Base-by-base conservation (phyloP, 2,113 vertebrate genomes). In the Archilochus colubris region DNA sequence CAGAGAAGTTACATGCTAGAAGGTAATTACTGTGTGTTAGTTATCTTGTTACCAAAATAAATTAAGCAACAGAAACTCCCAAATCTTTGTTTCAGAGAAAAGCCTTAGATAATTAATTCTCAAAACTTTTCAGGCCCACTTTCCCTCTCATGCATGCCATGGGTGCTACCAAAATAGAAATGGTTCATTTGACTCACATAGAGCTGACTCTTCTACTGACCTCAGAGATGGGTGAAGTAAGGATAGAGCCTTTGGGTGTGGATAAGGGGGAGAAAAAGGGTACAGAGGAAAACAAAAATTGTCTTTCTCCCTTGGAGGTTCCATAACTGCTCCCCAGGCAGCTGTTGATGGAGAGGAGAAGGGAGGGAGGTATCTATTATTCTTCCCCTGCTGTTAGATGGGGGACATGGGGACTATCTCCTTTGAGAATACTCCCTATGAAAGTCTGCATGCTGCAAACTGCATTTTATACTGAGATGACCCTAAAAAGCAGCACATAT, bases 161-260 rank as follows among this genome's bases (percentile, higher is more conserved):
- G 1, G 11, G 20, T 70, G 18, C 18, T 69, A 14, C 27, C 7
- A 48, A 81, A 84, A 54, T 59, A 44, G 6, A 75, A 59, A 27
- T 18, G 11, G 31, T 30, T 33, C 44, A 10, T 77, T 78, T n/a
- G 10, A 58, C 13, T 74, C 9, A 25, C 1, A 15, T 19, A 18
- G 24, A 88, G 27, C 4, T 62, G 36, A 58, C 18, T 82, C 79
- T 57, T 86, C 85, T 48, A 30, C 31, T 76, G 53, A 54, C 14
- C 53, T 82, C 23, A 59, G 28, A 57, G 33, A 43, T 36, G 38
- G 63, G 31, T 40, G 20, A 36, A 82, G 5, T 10, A 61, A 79
- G 11, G 16, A 10, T 48, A 15, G 14, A 9, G 27, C 68, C 25
- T 50, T 20, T 76, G 36, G 5, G 3, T 51, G 14, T 0, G 0